A percentile compares a stretch with the other conserved stretches of the same genome.
phyloP scores from a whole-genome alignment of 2,113 vertebrate species.

The Thymallus thymallus region DNA sequence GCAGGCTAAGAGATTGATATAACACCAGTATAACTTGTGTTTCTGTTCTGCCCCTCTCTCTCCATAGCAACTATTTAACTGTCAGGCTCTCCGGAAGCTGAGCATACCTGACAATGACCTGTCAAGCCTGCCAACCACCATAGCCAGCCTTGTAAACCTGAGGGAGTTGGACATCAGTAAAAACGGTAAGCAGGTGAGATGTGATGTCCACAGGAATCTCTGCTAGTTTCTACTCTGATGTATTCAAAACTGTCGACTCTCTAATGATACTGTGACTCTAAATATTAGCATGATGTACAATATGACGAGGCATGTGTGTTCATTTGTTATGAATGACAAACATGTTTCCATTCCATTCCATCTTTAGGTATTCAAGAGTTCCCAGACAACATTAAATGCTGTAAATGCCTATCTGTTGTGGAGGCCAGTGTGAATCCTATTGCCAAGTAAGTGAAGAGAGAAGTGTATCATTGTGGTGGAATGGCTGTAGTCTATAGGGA shows the following conservation, averaged over 20 bases:
- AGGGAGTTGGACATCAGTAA: constrained; percentile 99
- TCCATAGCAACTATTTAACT: constrained; percentile 96
- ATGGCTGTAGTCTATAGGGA: no score
- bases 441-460: constrained; percentile 88
- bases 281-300: no score
- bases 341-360: not conserved
- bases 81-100: constrained; percentile 94
- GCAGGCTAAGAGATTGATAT: no score
- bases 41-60: constrained; percentile 15
- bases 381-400: constrained; percentile 98
- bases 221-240: no score
- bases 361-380: constrained; percentile 95
- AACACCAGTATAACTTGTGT: no score
- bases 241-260: no score
- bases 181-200: constrained; percentile 82
- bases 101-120: constrained; percentile 98
- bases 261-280: no score
- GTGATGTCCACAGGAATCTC: no score
- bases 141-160: constrained; percentile 96
- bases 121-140: constrained; percentile 90
- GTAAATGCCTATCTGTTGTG: constrained; percentile 97
- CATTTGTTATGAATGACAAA: no score
- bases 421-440: constrained; percentile 99
- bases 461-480: no score
- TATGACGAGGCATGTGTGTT: no score